A percentile compares a stretch with the other conserved stretches of the same genome.
phyloP scores from a whole-genome alignment of 2,797 vertebrate species.

The Mormyrops attenuatus region DNA sequence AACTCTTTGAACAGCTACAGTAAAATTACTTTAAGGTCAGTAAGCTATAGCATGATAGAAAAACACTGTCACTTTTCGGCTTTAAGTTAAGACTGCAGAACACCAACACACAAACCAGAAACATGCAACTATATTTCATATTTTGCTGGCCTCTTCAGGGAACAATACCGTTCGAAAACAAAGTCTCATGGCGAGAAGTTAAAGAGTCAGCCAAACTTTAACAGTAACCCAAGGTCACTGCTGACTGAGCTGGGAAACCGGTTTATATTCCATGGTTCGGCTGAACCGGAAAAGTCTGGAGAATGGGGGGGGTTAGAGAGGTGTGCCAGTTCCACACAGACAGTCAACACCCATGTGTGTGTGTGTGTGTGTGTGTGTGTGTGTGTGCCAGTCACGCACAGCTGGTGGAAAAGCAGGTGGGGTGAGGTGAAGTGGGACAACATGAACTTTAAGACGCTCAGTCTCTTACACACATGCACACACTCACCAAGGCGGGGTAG shows the following conservation, averaged over 20 bases:
- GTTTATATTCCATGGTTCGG: background rate
- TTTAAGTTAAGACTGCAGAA: background rate
- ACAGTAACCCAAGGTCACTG: background rate
- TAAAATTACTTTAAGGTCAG: background rate
- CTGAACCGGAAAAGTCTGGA: background rate
- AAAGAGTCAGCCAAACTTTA: background rate
- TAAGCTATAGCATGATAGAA: background rate
- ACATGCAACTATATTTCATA: background rate
- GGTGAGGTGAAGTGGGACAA: background rate
- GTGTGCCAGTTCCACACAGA: background rate
- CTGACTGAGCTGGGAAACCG: background rate
- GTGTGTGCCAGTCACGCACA: background rate
- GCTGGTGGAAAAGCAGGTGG: background rate
- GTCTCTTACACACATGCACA: conserved; percentile 35
- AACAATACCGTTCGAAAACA: background rate
- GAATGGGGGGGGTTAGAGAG: background rate
- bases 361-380: background rate
- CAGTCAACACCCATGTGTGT: background rate
- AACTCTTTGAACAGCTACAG: background rate
- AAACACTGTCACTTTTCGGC: background rate
- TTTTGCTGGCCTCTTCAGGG: background rate
- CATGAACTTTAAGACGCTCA: background rate
- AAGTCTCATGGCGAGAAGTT: background rate
- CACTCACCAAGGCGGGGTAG: conserved; percentile 88
- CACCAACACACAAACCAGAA: background rate